Percentiles rank a stretch among this genome's conserved stretches.
These are phyloP conservation scores for Apis florea DNA, from an alignment of 1,140 invertebrate species.

Conservation along the genomic window DNA sequence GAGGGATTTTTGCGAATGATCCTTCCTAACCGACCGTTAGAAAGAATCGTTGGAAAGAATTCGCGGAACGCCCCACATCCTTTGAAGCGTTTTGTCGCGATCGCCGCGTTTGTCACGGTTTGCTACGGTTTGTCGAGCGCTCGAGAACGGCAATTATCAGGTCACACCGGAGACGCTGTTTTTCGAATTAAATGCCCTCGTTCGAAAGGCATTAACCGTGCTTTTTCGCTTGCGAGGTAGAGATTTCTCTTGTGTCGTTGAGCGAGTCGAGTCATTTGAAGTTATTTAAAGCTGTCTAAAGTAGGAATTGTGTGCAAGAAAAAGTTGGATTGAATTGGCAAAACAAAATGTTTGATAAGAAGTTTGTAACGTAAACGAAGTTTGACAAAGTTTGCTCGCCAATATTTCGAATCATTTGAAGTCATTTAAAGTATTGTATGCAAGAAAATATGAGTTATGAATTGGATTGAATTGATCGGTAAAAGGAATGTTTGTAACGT, in stretches of 20 bases:
- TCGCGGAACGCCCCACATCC: conserved; percentile 8
- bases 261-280: too few species aligned
- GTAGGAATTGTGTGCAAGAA: too few species aligned
- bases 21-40: conserved; percentile 16
- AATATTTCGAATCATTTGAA: too few species aligned
- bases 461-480: too few species aligned
- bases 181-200: background rate
- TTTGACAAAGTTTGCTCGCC: too few species aligned
- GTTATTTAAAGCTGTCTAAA: too few species aligned
- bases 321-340: too few species aligned
- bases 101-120: conserved; percentile 19
- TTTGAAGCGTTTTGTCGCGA: conserved; percentile 22
- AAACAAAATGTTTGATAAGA: too few species aligned
- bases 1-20: background rate
- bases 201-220: background rate
- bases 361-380: too few species aligned
- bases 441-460: too few species aligned
- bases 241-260: background rate
- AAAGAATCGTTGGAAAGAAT: conserved; percentile 25
- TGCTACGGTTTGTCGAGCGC: conserved; percentile 2
- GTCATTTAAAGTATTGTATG: too few species aligned
- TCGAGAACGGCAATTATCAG: conserved; percentile 3
- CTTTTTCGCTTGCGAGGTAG: background rate
- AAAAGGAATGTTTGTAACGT: too few species aligned
- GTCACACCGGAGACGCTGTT: background rate